A percentile compares a stretch with the other conserved stretches of the same genome.
These are phyloP conservation scores for Drosophila flavopinicola DNA, from an alignment of 2,888 invertebrate genomes.

Conservation along the genomic window DNA sequence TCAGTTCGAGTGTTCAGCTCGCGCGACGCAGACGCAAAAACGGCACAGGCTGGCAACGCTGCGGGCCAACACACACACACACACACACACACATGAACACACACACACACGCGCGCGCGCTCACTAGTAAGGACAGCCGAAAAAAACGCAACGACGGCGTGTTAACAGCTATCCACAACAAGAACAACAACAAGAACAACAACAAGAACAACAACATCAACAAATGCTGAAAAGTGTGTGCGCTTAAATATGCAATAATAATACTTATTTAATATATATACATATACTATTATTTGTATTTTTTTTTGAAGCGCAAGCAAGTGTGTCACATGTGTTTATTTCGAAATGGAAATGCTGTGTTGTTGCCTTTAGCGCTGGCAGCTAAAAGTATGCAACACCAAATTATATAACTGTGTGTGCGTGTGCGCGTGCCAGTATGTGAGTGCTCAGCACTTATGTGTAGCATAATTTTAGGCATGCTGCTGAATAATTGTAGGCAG, in stretches of 20 bases:
- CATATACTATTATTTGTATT: not conserved
- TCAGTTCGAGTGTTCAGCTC: slow-evolving; percentile 75
- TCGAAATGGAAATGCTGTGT: slow-evolving; percentile 23
- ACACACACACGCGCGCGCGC: too few relatives aligned
- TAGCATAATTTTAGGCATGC: slow-evolving; percentile 68
- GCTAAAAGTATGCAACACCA: slow-evolving; percentile 57
- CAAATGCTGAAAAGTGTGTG: slow-evolving; percentile 40
- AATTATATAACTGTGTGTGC: slow-evolving; percentile 52
- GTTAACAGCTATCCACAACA: slow-evolving; percentile 5
- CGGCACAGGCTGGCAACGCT: slow-evolving; percentile 57
- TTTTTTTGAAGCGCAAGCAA: slow-evolving; percentile 4
- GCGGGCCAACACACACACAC: slow-evolving; percentile 22
- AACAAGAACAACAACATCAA: slow-evolving; percentile 26
- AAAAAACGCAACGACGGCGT: slow-evolving; percentile 22
- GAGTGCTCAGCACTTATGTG: slow-evolving; percentile 25
- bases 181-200: slow-evolving; percentile 44
- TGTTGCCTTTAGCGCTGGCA: slow-evolving; percentile 40
- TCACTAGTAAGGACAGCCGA: slow-evolving; percentile 2
- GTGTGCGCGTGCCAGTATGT: slow-evolving; percentile 15
- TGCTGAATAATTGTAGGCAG: slow-evolving; percentile 44
- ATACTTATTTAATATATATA: not conserved
- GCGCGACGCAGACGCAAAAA: slow-evolving; percentile 64
- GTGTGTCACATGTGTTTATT: slow-evolving; percentile 28
- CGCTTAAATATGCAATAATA: slow-evolving; percentile 2
- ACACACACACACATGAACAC: too few relatives aligned